Base-by-base conservation (phyloP, 2,888 invertebrate species). In the Drosophila sordidula region DNA sequence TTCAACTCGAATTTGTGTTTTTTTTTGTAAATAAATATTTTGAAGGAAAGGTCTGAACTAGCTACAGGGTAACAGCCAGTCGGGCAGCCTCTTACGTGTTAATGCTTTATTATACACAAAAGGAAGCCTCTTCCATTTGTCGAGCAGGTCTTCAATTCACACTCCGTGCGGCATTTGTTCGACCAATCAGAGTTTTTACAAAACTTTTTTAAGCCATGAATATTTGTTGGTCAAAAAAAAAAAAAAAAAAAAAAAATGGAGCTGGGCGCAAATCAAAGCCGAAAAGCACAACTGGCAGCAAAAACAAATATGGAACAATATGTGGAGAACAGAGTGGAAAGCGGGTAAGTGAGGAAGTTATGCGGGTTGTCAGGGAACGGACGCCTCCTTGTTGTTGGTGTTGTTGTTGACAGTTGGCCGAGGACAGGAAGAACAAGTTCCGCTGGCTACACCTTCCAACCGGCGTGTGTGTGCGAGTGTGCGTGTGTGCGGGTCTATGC, bases 401-500 rank as follows among this genome's bases (percentile, higher is more conserved):
- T 18, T 41, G 41, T 47, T 45, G 45, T 34, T 26, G 25, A 32
- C 32, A 11, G 32, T 11, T 34, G 34, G 34, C 11, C 16, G 14
- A 38, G 36, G 36, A 47, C 36, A 49, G 38, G 6, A 11, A 38
- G 14, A 47, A 34, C 6, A 36, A 32, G 8, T 36, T 34, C 4
- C 32, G 8, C 12, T 36, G 45, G 46, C 36, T 36, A 38, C 49
- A 47, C 34, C 34, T 29, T 36, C 58, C 18, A 49, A 12, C 12
- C 12, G 29, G 29, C 11, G 56, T 16, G 34, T 36, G 47, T 39
- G 52, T 41, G 52, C n/a, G 46, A 38, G 38, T 47, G 55, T 58
- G 70, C 2, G 32, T n/a, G 41, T 52, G 36, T 11, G 45, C 32
- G 59, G 47, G 34, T 65, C 56, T 81, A 85, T 85, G 84, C 89